Percentiles rank a stretch among this genome's conserved stretches.
phyloP scores from a whole-genome alignment of 2,797 vertebrate genomes.

The Euphonia xanthogaster region DNA sequence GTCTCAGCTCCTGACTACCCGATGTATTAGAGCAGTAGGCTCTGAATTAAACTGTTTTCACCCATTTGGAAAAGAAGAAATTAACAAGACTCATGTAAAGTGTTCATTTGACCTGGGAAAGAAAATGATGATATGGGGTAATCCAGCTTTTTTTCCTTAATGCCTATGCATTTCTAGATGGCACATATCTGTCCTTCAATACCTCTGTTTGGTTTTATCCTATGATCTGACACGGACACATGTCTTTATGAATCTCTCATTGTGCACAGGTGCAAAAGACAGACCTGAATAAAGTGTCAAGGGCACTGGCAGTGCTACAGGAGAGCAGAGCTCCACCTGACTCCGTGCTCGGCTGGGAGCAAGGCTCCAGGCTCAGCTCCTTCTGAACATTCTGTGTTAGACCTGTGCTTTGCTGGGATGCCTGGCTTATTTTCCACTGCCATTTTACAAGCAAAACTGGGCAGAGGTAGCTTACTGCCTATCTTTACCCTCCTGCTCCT shows the following conservation, averaged over 20 bases:
- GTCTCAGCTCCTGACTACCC: background rate
- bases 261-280: background rate
- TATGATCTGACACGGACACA: background rate
- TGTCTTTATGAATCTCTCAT: background rate
- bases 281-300: background rate
- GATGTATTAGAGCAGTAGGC: background rate
- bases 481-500: background rate
- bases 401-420: background rate
- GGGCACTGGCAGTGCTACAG: fast-evolving
- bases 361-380: background rate
- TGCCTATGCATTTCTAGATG: background rate
- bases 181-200: background rate
- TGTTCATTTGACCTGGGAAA: background rate
- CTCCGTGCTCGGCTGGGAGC: fast-evolving
- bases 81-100: background rate
- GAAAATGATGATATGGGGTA: fast-evolving
- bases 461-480: background rate
- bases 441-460: background rate
- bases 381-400: background rate
- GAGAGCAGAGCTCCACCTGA: background rate
- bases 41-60: background rate
- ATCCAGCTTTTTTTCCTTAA: background rate
- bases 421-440: background rate
- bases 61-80: background rate
- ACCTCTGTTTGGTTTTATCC: background rate